Evolutionary conservation across 2,888 invertebrate species (phyloP), one percentile per base, ranked within the genome.

Genomic region (Trachelus tabidus): DNA sequence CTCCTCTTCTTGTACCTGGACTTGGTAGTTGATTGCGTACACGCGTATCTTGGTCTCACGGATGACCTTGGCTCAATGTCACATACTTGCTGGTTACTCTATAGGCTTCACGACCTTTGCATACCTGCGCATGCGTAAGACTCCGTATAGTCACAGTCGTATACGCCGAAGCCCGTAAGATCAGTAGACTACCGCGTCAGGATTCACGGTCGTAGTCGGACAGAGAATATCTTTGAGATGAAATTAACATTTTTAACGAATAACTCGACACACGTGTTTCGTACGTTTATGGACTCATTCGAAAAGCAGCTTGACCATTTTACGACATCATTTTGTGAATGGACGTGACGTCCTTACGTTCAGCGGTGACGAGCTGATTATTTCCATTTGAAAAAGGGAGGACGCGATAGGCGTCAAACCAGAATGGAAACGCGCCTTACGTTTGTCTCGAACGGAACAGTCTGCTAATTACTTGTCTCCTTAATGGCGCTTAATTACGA

Each of bases 51-150:
- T 80, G 76, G 81, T 81, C 71, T 82, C 81, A 79, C 81, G 81
- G 73, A 78, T 85, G 86, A 81, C 87, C 87, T 87, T 87, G 87
- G 82, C 85, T 87, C 87, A 87, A 87, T 87, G 86, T 87, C 87
- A 83, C 85, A 80, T 82, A 71, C 71, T 84, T 80, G 79, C 73
- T 77, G 80, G 34, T 77, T 79, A 75, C 76, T 81, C 77, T 77
- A 77, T 75, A 76, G 34, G 77, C 76, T 23, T 23, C 56, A 2
- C 56, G 56, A 56, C 56, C 56, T 56, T 56, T 56, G 56, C 56
- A 56, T 56, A 23, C 23, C 56, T 23, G 56, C 56, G 56, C 56
- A 56, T 56, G 56, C 56, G 56, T 23, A 56, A 56, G 56, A 9
- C 23, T 56, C 6, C 56, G 9, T 23, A 23, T 15, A 9, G 35